A percentile compares a stretch with the other conserved stretches of the same genome.
Conservation (phyloP, 2,888 invertebrate genomes). For the Agrotis puta region DNA sequence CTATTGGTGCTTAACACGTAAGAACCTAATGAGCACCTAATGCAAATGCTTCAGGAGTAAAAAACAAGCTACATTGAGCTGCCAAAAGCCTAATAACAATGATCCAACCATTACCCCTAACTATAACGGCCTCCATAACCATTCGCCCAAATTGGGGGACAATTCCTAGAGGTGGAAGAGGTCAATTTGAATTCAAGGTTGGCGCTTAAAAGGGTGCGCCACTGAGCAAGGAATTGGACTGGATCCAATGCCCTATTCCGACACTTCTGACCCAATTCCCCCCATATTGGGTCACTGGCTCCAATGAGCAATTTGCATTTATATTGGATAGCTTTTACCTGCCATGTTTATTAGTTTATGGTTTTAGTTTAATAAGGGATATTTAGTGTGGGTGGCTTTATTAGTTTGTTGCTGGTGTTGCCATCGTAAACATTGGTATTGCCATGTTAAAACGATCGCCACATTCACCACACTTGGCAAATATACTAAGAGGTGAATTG, state of each 20-base stretch:
- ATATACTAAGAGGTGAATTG: not conserved
- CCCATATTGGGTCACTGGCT: constrained; percentile 62
- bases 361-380: constrained; percentile 5
- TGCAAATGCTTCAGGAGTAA: not conserved
- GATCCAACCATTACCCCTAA: constrained; percentile 19
- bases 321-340: constrained; percentile 58
- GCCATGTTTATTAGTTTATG: constrained; percentile 46
- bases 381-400: constrained; percentile 4
- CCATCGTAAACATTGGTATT: not conserved
- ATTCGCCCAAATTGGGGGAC: constrained; percentile 48
- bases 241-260: constrained; percentile 66
- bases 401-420: not conserved
- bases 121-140: constrained; percentile 35
- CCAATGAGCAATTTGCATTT: constrained; percentile 57
- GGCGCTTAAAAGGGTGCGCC: constrained; percentile 46
- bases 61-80: constrained; percentile 8
- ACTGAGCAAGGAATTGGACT: constrained; percentile 63
- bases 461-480: not conserved
- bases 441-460: not conserved
- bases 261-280: constrained; percentile 63
- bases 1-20: too few species aligned
- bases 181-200: constrained; percentile 60
- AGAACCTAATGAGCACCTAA: constrained; percentile 1
- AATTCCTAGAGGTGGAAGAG: constrained; percentile 30
- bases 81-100: constrained; percentile 21